Conservation (phyloP, 2,113 vertebrate species). For the Ceyx margarethae region DNA sequence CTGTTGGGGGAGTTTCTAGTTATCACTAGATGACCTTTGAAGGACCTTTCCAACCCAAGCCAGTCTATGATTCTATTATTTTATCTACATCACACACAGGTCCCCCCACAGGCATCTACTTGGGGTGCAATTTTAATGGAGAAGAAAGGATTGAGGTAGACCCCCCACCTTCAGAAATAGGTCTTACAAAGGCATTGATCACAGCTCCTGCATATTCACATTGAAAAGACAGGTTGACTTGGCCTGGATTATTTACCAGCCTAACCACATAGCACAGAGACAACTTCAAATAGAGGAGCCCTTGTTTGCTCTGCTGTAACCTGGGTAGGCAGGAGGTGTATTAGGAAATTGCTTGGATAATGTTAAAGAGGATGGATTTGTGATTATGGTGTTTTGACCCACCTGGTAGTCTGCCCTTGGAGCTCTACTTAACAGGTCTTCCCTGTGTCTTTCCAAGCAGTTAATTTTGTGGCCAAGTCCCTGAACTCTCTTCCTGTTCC, state of each 20-base stretch:
- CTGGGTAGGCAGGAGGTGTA: not conserved
- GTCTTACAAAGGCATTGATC: not conserved
- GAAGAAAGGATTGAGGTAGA: not conserved
- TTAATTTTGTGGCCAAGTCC: constrained; percentile 64
- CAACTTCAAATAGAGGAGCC: accelerated
- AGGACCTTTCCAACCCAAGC: not conserved
- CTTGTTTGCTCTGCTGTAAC: accelerated
- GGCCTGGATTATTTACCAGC: not conserved
- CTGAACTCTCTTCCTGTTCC: constrained; percentile 61
- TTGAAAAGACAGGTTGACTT: not conserved
- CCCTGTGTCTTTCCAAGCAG: constrained; percentile 31
- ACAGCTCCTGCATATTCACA: accelerated
- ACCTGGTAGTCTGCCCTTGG: constrained; percentile 55
- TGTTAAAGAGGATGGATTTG: constrained; percentile 54
- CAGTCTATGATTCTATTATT: not conserved
- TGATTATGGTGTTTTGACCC: constrained; percentile 44
- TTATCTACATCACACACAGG: accelerated
- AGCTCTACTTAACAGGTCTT: constrained; percentile 58
- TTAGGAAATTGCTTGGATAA: not conserved
- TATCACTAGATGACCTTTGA: not conserved
- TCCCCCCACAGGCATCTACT: accelerated
- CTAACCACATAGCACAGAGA: not conserved
- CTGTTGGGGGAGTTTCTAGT: not conserved
- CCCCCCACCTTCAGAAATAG: not conserved
- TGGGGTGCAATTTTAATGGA: not conserved